These are phyloP conservation scores for Zootoca vivipara DNA, from an alignment of 2,113 vertebrate genomes.

Conservation along the genomic window DNA sequence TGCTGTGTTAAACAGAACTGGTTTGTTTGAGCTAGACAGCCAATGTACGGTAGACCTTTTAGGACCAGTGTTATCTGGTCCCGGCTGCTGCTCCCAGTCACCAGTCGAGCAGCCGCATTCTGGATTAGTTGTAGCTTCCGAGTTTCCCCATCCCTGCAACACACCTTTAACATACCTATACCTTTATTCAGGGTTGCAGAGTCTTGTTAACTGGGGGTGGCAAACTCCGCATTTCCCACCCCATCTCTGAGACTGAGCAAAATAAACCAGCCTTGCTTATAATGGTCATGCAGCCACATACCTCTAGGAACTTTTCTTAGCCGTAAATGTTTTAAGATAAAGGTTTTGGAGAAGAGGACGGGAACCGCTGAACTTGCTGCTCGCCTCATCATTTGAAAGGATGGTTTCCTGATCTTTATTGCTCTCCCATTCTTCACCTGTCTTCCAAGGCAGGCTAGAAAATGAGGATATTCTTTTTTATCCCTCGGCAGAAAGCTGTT, in stretches of 20 bases:
- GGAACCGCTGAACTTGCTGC: background rate
- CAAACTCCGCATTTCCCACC: background rate
- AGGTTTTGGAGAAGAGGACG: background rate
- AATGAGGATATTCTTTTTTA: background rate
- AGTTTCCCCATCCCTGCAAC: background rate
- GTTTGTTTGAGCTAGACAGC: too few species aligned
- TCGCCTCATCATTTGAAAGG: background rate
- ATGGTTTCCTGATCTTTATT: background rate
- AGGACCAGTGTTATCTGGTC: too few species aligned
- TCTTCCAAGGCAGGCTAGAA: conserved; percentile 43
- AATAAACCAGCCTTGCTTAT: background rate
- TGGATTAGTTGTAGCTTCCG: too few species aligned
- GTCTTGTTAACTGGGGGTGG: background rate
- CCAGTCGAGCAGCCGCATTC: too few species aligned
- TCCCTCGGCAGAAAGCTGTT: conserved; percentile 28
- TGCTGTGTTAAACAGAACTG: too few species aligned
- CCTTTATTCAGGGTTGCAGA: background rate
- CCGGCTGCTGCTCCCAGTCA: too few species aligned
- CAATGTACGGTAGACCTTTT: too few species aligned
- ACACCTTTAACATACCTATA: background rate
- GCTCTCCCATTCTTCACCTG: conserved; percentile 22
- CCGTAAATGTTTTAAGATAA: background rate
- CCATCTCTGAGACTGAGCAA: background rate
- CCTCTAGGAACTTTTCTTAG: background rate
- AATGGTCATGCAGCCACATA: background rate